Conservation (phyloP, 1,140 invertebrate genomes). For the Drosophila pruinosa region DNA sequence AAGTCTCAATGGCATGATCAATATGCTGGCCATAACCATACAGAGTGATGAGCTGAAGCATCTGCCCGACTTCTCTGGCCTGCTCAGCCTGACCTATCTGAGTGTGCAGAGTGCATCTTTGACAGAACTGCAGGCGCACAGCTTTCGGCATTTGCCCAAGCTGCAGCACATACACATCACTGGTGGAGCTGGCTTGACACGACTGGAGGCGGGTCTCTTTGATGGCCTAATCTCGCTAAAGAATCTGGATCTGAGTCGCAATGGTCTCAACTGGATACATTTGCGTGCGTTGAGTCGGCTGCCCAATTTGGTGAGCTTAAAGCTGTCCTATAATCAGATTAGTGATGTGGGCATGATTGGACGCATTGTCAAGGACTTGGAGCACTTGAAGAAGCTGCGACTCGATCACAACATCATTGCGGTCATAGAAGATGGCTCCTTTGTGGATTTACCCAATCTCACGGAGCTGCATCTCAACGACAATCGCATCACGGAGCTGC, state of each 20-base stretch:
- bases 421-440: conserved; percentile 89
- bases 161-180: conserved; percentile 90
- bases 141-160: conserved; percentile 88
- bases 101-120: conserved; percentile 88
- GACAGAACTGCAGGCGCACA: conserved; percentile 87
- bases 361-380: conserved; percentile 89
- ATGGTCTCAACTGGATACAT: conserved; percentile 91
- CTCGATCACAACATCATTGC: conserved; percentile 89
- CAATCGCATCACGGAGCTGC: conserved; percentile 90
- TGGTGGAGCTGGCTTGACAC: conserved; percentile 86
- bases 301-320: conserved; percentile 88
- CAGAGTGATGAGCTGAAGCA: conserved; percentile 89
- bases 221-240: conserved; percentile 89
- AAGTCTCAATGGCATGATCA: conserved; percentile 88
- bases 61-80: conserved; percentile 87
- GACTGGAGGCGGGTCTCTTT: conserved; percentile 89
- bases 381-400: conserved; percentile 87
- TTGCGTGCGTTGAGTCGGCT: conserved; percentile 89
- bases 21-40: conserved; percentile 91
- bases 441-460: conserved; percentile 90
- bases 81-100: conserved; percentile 86
- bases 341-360: conserved; percentile 91
- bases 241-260: conserved; percentile 90
- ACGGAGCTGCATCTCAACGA: conserved; percentile 88
- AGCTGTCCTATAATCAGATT: conserved; percentile 88